phyloP scores from a whole-genome alignment of 1,140 invertebrate genomes.

The Archivesica marissinica region DNA sequence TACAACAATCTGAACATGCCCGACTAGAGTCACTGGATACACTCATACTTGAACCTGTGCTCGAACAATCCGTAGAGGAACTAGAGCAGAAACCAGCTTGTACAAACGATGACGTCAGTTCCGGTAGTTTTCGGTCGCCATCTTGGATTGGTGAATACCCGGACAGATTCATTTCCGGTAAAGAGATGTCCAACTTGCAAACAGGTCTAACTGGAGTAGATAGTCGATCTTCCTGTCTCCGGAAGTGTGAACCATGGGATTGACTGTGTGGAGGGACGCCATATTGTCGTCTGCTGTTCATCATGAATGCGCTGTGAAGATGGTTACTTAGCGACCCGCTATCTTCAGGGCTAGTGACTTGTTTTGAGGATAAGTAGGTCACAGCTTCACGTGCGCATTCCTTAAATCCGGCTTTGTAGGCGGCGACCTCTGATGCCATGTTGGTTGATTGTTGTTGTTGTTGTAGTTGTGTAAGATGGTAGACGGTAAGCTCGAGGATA shows the following conservation, averaged over 20 bases:
- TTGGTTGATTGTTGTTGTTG: constrained; percentile 30
- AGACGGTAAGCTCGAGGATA: constrained; percentile 27
- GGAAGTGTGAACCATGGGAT: background rate
- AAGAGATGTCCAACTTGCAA: background rate
- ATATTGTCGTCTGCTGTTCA: background rate
- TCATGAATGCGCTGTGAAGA: background rate
- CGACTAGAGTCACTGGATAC: background rate
- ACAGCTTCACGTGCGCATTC: constrained; percentile 32
- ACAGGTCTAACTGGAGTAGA: constrained; percentile 17
- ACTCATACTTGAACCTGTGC: background rate
- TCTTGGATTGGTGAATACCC: background rate
- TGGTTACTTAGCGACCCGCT: background rate
- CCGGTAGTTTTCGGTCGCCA: background rate
- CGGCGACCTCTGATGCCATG: constrained; percentile 12
- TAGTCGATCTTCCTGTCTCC: background rate
- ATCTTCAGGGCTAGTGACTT: background rate
- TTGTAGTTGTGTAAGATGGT: constrained; percentile 15
- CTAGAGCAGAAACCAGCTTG: background rate
- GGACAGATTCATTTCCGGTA: background rate
- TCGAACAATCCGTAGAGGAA: background rate
- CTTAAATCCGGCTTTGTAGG: constrained; percentile 16
- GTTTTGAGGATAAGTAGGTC: background rate
- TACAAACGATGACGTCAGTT: constrained; percentile 11
- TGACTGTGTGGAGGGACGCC: background rate
- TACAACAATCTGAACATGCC: background rate